Evolutionary conservation across 2,888 invertebrate genomes (phyloP).

Genomic region (Macrophya annulata): DNA sequence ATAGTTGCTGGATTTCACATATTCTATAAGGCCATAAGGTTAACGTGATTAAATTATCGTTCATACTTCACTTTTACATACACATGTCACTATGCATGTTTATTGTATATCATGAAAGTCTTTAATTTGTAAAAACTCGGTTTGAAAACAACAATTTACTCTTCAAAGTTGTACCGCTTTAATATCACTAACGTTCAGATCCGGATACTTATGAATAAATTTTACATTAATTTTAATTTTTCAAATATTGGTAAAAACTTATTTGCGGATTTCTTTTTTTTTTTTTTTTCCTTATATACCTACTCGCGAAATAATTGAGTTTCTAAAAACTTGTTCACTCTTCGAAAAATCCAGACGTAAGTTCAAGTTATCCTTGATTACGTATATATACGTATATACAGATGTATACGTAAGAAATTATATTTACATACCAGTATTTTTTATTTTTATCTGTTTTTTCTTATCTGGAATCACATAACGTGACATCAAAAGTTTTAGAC

Average conservation of each 20-base stretch:
- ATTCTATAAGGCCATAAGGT: not conserved
- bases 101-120: not conserved
- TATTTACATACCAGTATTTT: conserved; percentile 26
- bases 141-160: not conserved
- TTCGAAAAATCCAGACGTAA: not conserved
- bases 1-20: not conserved
- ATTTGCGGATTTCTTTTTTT: not conserved
- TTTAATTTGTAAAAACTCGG: not conserved
- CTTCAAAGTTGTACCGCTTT: not conserved
- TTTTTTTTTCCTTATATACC: not conserved
- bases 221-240: not conserved
- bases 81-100: not conserved
- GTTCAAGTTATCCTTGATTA: not conserved
- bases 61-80: not conserved
- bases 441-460: not conserved
- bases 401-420: not conserved
- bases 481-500: not conserved
- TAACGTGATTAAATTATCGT: not conserved
- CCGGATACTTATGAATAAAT: not conserved
- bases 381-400: not conserved
- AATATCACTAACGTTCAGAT: not conserved
- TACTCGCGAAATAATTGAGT: not conserved
- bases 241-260: not conserved
- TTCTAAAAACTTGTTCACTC: not conserved
- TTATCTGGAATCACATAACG: not conserved